Evolutionary conservation across 2,113 vertebrate species (phyloP).

Genomic region (Opisthocomus hoazin): DNA sequence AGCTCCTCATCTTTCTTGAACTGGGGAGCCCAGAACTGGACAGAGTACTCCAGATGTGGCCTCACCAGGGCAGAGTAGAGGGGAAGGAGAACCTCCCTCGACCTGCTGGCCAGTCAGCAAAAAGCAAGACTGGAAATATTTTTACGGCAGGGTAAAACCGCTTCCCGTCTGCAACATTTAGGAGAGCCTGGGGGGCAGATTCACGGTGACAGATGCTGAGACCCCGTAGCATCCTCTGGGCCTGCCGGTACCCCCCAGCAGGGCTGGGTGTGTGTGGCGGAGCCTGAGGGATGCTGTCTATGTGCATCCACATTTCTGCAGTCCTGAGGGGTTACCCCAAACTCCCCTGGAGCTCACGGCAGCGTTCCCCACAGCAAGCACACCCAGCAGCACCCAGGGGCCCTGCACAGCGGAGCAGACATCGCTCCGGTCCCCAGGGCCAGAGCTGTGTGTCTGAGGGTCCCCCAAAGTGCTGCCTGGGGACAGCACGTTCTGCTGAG

Average conservation of each 20-base stretch:
- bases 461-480: rapidly evolving
- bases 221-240: neutral
- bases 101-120: too few species aligned
- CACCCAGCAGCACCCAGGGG: neutral
- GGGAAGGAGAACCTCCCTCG: too few species aligned
- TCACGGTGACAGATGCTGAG: neutral
- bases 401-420: neutral
- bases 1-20: too few species aligned
- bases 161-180: neutral
- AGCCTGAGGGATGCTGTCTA: neutral
- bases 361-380: rapidly evolving
- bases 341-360: neutral
- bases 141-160: neutral
- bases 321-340: neutral
- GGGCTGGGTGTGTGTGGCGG: rapidly evolving
- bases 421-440: neutral
- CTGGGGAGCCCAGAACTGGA: too few species aligned
- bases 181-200: neutral
- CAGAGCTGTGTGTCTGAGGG: neutral
- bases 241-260: neutral
- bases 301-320: neutral
- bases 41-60: too few species aligned
- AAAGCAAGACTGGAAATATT: neutral
- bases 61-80: too few species aligned
- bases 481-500: neutral